Evolutionary conservation across 2,113 vertebrate genomes (phyloP), one percentile per base, ranked within the genome.

Genomic region (Pogonocichla stellata): DNA sequence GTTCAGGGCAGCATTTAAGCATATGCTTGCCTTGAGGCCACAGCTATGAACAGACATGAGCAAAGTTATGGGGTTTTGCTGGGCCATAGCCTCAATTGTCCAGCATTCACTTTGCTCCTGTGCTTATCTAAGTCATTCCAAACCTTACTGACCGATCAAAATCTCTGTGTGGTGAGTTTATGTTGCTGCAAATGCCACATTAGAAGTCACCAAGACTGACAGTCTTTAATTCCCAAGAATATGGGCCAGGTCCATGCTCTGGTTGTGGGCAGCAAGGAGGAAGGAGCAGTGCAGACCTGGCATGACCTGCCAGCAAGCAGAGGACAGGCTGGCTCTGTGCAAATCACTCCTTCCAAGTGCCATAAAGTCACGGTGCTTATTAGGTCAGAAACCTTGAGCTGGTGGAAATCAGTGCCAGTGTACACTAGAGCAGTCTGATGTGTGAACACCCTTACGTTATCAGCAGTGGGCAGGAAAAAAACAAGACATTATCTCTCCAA

Each of bases 391-490:
- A 87, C 29, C 40, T 57, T 48, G 65, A 84, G 61, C 33, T 79
- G 65, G 36, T 31, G 31, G 72, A 75, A 89, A 48, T 45, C 43
- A 45, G 19, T 91, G 43, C 65, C 40, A 60, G 25, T 2, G 25
- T 28, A 53, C 0, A 0, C 61, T 53, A 36, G 56, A 70, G 83
- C 53, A 53, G 9, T 50, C 45, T 64, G 54, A 43, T 0, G 0
- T 26, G 34, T 28, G 70, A 79, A 14, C 42, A 64, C 47, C 15
- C 60, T 61, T 84, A 43, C 0, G 0, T 86, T 94, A 80, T 58
- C 80, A 74, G 45, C 58, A 42, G 54, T 3, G 6, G 23, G 24
- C 1, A 90, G 34, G 42, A 17, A 92, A 83, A 69, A 79, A 19
- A 48, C 14, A 51, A 83, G 19, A 7, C 20, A 2, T 73, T 92